Conservation (phyloP, 2,113 vertebrate genomes). For the Solenodon paradoxus region DNA sequence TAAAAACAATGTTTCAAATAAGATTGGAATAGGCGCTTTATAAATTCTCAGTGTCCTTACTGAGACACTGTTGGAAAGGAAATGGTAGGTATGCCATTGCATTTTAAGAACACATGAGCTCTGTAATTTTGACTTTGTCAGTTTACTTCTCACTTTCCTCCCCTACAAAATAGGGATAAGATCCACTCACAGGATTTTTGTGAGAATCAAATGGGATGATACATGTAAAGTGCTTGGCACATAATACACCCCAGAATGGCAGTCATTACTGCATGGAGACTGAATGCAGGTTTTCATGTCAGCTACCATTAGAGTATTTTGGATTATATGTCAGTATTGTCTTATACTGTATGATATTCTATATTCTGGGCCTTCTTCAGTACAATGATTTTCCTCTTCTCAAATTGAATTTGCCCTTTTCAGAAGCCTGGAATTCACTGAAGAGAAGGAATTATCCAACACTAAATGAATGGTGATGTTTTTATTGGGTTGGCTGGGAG, state of each 20-base stretch:
- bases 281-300: neutral
- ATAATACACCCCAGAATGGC: neutral
- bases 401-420: constrained; percentile 69
- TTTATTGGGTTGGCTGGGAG: constrained; percentile 47
- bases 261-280: neutral
- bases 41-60: too few species aligned
- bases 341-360: neutral
- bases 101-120: neutral
- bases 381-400: constrained; percentile 61
- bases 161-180: neutral
- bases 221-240: neutral
- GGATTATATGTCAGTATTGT: neutral
- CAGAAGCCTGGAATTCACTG: constrained; percentile 64
- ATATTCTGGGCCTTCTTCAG: constrained; percentile 13
- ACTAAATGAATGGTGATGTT: constrained; percentile 55
- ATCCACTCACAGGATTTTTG: neutral
- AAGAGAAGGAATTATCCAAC: constrained; percentile 54
- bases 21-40: neutral
- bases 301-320: neutral
- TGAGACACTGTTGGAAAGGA: too few species aligned
- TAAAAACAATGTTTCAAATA: neutral
- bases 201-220: neutral
- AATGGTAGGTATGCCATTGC: neutral
- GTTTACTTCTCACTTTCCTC: neutral
- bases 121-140: neutral